These are phyloP conservation scores for Chloroceryle aenea DNA, from an alignment of 2,113 vertebrate genomes.

Conservation along the genomic window DNA sequence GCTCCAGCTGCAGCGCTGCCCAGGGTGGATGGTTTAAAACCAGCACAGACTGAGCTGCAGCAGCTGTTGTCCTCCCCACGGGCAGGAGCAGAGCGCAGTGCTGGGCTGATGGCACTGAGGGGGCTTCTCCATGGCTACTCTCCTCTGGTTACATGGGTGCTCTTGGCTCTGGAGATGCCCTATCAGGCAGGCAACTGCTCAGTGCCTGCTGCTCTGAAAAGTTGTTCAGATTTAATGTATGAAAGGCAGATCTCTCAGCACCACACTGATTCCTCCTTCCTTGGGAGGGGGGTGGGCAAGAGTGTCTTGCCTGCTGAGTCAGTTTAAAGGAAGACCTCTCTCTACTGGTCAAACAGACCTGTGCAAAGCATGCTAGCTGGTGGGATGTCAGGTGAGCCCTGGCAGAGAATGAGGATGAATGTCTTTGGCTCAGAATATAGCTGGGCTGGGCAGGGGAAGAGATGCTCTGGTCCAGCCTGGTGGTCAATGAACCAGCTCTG, in stretches of 20 bases:
- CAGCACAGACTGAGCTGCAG: rapidly evolving
- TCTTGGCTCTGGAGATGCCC: background rate
- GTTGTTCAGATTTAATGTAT: background rate
- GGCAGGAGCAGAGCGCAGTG: background rate
- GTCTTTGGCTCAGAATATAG: background rate
- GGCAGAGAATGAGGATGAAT: background rate
- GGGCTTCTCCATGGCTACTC: background rate
- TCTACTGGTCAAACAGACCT: background rate
- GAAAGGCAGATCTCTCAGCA: background rate
- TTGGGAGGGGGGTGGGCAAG: background rate
- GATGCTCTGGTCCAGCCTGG: background rate
- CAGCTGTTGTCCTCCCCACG: background rate
- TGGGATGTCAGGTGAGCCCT: background rate
- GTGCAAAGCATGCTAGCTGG: background rate
- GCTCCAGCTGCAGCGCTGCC: background rate
- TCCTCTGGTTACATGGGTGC: background rate
- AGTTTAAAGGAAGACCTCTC: background rate
- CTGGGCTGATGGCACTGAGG: background rate
- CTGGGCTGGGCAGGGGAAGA: background rate
- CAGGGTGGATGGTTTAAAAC: background rate
- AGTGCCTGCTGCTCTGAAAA: background rate
- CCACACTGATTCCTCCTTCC: background rate
- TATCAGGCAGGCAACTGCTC: background rate
- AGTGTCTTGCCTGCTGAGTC: background rate
- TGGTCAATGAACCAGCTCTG: background rate